These are phyloP conservation scores for Microchirus variegatus DNA, from an alignment of 2,797 vertebrate genomes.

Conservation along the genomic window DNA sequence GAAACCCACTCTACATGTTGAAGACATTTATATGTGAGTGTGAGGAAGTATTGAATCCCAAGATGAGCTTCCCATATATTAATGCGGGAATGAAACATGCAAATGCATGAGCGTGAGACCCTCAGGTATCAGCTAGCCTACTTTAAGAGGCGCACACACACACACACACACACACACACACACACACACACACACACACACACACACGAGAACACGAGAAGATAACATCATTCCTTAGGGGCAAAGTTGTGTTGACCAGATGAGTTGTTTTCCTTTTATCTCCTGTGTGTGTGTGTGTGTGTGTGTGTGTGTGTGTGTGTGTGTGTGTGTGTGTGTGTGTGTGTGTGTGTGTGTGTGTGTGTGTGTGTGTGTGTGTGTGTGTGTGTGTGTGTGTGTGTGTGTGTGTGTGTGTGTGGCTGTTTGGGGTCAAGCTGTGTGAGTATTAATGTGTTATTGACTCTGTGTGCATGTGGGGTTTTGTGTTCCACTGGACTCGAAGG, in stretches of 20 bases:
- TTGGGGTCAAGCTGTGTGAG: neutral
- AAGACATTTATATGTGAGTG: slow-evolving; percentile 37
- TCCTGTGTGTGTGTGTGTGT: slow-evolving; percentile 25
- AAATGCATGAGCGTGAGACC: slow-evolving; percentile 38
- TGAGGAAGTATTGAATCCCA: slow-evolving; percentile 36
- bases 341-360: slow-evolving; percentile 26
- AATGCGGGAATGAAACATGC: slow-evolving; percentile 26
- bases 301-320: slow-evolving; percentile 24
- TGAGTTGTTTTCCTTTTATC: slow-evolving; percentile 63
- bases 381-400: slow-evolving; percentile 24
- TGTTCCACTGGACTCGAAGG: slow-evolving; percentile 12
- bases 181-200: slow-evolving; percentile 32
- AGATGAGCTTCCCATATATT: slow-evolving; percentile 31
- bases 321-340: slow-evolving; percentile 1
- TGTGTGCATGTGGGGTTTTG: slow-evolving; percentile 25
- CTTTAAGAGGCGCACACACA: slow-evolving; percentile 64
- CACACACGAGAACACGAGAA: slow-evolving; percentile 39
- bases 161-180: slow-evolving; percentile 30
- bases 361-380: slow-evolving; percentile 6
- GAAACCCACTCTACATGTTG: slow-evolving; percentile 12
- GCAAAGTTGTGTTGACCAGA: slow-evolving; percentile 71
- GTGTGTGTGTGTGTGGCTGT: slow-evolving; percentile 24
- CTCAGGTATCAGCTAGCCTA: slow-evolving; percentile 69
- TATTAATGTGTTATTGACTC: slow-evolving; percentile 15
- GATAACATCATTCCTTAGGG: slow-evolving; percentile 63